Evolutionary conservation across 2,113 vertebrate species (phyloP).

Genomic region (Typhlomys cinereus): DNA sequence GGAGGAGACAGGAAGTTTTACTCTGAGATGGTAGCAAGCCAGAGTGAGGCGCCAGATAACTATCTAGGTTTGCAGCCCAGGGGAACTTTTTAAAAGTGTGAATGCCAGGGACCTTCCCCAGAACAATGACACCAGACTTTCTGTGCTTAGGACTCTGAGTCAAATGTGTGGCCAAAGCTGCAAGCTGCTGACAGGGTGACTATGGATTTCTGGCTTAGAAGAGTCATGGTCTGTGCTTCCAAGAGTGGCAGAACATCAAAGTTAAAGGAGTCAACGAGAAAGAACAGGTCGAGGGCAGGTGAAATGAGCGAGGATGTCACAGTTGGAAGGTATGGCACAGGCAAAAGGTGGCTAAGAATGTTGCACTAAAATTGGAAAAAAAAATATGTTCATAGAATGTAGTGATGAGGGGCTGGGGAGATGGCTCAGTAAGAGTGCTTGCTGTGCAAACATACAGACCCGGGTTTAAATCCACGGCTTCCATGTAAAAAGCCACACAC

Average conservation of each 20-base stretch:
- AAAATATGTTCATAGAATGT: background rate
- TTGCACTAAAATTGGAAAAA: background rate
- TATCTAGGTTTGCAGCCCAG: background rate
- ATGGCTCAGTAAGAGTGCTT: no score
- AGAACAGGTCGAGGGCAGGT: background rate
- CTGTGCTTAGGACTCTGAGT: background rate
- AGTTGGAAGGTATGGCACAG: background rate
- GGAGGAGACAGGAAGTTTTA: background rate
- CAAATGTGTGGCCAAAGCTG: background rate
- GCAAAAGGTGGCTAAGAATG: background rate
- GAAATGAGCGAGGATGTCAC: background rate
- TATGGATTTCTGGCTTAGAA: conserved; percentile 37
- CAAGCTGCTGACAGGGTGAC: conserved; percentile 11
- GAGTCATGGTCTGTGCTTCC: background rate
- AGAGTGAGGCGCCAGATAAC: background rate
- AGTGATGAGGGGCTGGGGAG: background rate
- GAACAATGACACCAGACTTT: conserved; percentile 46
- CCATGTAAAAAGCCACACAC: no score
- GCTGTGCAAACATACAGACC: no score
- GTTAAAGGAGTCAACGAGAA: background rate
- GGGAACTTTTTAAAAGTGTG: background rate
- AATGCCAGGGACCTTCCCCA: background rate
- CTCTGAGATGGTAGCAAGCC: background rate
- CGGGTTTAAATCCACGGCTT: no score
- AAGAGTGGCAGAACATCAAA: background rate